These are phyloP conservation scores for Clupea harengus DNA, from an alignment of 2,113 vertebrate species.

Conservation along the genomic window DNA sequence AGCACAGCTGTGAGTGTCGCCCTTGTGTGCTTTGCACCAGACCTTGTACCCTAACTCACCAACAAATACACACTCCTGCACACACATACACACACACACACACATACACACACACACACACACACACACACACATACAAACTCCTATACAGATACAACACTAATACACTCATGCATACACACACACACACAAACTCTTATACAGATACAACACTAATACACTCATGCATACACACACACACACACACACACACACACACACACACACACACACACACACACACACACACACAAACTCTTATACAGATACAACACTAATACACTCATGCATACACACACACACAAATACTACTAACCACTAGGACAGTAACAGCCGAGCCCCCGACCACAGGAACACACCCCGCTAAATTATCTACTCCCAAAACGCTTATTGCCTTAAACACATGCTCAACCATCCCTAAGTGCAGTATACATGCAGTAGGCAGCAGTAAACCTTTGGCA, in stretches of 20 bases:
- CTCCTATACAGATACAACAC: background rate
- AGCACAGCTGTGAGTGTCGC: conserved; percentile 37
- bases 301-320: background rate
- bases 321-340: background rate
- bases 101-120: background rate
- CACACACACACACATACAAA: background rate
- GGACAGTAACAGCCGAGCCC: background rate
- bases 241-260: background rate
- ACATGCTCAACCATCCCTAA: background rate
- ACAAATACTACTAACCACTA: background rate
- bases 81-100: background rate
- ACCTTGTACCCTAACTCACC: background rate
- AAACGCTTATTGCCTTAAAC: background rate
- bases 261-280: background rate
- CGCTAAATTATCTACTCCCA: background rate
- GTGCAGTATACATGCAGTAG: background rate
- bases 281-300: background rate
- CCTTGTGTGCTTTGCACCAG: background rate
- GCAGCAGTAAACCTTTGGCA: background rate
- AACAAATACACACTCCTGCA: too few relatives aligned
- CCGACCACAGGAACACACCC: background rate
- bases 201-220: background rate
- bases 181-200: background rate
- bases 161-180: background rate
- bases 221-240: background rate